Percentiles rank a stretch among this genome's conserved stretches.
These are phyloP conservation scores for Phortica okadai DNA, from an alignment of 2,888 invertebrate genomes.

Conservation along the genomic window DNA sequence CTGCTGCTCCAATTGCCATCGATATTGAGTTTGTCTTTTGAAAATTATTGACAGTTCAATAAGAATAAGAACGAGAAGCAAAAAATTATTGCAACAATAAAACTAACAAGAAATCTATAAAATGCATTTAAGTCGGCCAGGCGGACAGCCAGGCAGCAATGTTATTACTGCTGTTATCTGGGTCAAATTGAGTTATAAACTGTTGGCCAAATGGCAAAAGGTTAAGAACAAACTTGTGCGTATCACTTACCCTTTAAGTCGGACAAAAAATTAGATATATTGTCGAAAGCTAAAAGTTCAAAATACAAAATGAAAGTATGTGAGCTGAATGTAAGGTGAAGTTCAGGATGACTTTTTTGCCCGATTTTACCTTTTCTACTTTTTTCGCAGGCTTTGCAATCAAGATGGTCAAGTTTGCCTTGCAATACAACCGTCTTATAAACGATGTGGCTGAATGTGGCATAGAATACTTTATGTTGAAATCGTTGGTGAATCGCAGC, in stretches of 20 bases:
- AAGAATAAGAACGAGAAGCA: conserved; percentile 35
- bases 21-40: conserved; percentile 37
- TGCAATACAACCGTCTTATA: too few species aligned
- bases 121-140: conserved; percentile 52
- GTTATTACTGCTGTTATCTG: not conserved
- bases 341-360: too few species aligned
- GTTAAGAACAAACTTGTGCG: not conserved
- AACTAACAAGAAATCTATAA: conserved; percentile 63
- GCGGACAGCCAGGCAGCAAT: conserved; percentile 50
- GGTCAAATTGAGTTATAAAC: conserved; percentile 9
- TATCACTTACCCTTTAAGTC: not conserved
- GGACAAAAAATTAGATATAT: too few species aligned
- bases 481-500: too few species aligned
- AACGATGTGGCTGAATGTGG: too few species aligned
- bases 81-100: conserved; percentile 29
- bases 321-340: too few species aligned
- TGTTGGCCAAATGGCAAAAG: not conserved
- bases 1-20: conserved; percentile 51
- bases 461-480: too few species aligned
- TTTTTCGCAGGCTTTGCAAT: too few species aligned
- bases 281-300: too few species aligned
- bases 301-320: too few species aligned
- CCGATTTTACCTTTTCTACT: too few species aligned
- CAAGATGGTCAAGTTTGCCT: too few species aligned
- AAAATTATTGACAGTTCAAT: conserved; percentile 48